phyloP scores from a whole-genome alignment of 2,888 invertebrate species.

The Microchrysa polita region DNA sequence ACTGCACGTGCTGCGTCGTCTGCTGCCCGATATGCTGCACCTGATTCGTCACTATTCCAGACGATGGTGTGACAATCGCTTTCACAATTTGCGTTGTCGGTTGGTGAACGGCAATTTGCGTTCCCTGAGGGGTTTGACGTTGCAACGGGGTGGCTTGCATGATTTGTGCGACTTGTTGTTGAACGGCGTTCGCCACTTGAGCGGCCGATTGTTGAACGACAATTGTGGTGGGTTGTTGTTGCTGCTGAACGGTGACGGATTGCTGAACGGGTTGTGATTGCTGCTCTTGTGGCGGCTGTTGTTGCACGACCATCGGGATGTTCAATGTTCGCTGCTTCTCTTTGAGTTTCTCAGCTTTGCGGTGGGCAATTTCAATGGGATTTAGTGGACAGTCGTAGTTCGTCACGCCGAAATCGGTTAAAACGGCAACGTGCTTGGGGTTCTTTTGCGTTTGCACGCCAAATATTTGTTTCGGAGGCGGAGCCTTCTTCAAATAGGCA shows the following conservation, averaged over 20 bases:
- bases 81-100: conserved; percentile 61
- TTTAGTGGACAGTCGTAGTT: conserved; percentile 85
- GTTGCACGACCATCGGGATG: conserved; percentile 64
- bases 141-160: conserved; percentile 54
- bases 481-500: conserved; percentile 77
- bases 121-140: conserved; percentile 54
- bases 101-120: conserved; percentile 57
- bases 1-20: conserved; percentile 54
- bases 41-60: conserved; percentile 61
- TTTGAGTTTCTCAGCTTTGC: conserved; percentile 83
- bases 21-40: conserved; percentile 65
- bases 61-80: conserved; percentile 60
- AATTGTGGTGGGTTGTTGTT: conserved; percentile 49
- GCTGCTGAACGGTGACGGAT: conserved; percentile 53
- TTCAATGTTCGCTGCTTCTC: conserved; percentile 78
- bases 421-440: conserved; percentile 83
- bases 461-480: conserved; percentile 79
- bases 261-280: conserved; percentile 66
- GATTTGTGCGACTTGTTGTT: conserved; percentile 53
- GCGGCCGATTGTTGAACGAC: conserved; percentile 21
- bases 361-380: conserved; percentile 82
- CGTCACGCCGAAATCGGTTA: conserved; percentile 83
- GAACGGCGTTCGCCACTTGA: not conserved
- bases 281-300: conserved; percentile 60
- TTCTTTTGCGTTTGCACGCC: conserved; percentile 80